Conservation (phyloP, 2,888 invertebrate genomes). For the Eristalinus aeneus region DNA sequence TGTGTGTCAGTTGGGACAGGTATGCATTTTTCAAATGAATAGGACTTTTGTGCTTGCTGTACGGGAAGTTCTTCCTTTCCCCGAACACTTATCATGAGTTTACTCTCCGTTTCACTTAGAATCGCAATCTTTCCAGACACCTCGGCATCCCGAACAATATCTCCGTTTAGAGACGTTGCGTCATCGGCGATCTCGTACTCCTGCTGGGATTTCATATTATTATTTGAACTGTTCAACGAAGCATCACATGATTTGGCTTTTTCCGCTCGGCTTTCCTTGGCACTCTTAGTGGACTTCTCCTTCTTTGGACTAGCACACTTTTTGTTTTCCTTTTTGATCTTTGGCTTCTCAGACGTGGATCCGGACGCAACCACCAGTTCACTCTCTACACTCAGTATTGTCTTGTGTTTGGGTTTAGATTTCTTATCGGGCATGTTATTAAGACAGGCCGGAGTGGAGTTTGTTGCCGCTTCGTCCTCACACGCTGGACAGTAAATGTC, state of each 20-base stretch:
- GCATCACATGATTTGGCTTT: slow-evolving; percentile 71
- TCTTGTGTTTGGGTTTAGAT: slow-evolving; percentile 77
- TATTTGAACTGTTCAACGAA: slow-evolving; percentile 72
- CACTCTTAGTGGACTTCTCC: slow-evolving; percentile 72
- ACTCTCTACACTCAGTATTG: slow-evolving; percentile 79
- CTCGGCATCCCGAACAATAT: slow-evolving; percentile 69
- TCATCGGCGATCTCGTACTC: slow-evolving; percentile 84
- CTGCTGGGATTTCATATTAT: slow-evolving; percentile 75
- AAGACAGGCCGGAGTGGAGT: slow-evolving; percentile 82
- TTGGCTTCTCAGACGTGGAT: slow-evolving; percentile 61
- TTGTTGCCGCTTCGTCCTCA: slow-evolving; percentile 76
- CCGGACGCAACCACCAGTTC: slow-evolving; percentile 76
- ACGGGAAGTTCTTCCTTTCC: slow-evolving; percentile 88
- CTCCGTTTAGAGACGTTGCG: slow-evolving; percentile 81
- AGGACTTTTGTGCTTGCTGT: slow-evolving; percentile 78
- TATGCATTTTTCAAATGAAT: slow-evolving; percentile 76
- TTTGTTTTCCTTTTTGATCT: slow-evolving; percentile 59
- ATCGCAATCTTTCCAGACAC: slow-evolving; percentile 81
- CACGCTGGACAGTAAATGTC: slow-evolving; percentile 83
- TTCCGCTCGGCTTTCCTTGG: slow-evolving; percentile 72
- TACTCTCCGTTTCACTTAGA: slow-evolving; percentile 81
- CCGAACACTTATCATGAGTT: slow-evolving; percentile 82
- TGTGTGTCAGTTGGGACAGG: slow-evolving; percentile 77
- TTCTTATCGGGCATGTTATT: slow-evolving; percentile 79
- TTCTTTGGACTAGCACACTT: slow-evolving; percentile 56